phyloP scores from a whole-genome alignment of 1,140 invertebrate species.

The Bacillus rossius region DNA sequence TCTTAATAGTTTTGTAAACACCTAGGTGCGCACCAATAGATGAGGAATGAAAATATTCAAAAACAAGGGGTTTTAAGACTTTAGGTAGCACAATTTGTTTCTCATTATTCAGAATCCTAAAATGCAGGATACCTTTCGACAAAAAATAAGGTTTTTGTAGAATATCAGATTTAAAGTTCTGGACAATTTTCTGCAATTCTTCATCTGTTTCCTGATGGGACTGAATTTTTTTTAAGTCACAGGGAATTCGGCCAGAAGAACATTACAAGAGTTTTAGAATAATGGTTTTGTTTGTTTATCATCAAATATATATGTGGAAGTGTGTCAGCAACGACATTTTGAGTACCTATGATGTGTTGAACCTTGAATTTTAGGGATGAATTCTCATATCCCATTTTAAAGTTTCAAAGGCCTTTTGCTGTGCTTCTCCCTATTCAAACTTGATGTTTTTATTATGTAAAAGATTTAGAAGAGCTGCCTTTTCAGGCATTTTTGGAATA shows the following conservation, averaged over 20 bases:
- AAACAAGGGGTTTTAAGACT: neutral
- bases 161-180: neutral
- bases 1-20: neutral
- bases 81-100: neutral
- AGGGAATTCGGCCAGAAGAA: neutral
- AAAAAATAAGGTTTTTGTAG: neutral
- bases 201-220: neutral
- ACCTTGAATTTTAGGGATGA: neutral
- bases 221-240: neutral
- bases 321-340: neutral
- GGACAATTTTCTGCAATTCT: neutral
- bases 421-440: conserved; percentile 32
- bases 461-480: conserved; percentile 32
- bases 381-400: conserved; percentile 26
- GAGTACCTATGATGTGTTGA: neutral
- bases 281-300: too few relatives aligned
- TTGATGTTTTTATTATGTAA: conserved; percentile 20
- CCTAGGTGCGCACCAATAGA: neutral
- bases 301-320: neutral
- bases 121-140: neutral
- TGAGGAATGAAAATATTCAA: neutral
- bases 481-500: conserved; percentile 30
- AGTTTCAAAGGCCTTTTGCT: conserved; percentile 31
- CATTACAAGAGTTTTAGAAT: too few relatives aligned
- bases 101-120: too few relatives aligned